These are phyloP conservation scores for Neomorphus geoffroyi DNA, from an alignment of 2,797 vertebrate genomes.

Conservation along the genomic window DNA sequence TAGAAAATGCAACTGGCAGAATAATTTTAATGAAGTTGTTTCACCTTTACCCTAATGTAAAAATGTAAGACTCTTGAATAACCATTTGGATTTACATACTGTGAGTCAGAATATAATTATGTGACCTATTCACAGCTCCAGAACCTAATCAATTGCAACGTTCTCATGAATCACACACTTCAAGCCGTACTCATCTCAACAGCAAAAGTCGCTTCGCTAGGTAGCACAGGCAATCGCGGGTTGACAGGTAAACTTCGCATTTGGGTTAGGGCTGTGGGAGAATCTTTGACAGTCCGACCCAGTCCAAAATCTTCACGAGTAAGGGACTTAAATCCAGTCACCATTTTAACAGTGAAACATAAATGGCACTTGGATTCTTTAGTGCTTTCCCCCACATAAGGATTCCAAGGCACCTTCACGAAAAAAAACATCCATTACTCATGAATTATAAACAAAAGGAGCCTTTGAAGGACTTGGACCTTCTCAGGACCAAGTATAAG, in stretches of 20 bases:
- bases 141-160: background rate
- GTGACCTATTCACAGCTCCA: background rate
- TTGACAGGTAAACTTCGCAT: background rate
- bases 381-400: background rate
- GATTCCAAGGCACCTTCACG: background rate
- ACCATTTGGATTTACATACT: slow-evolving; percentile 36
- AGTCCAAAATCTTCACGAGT: background rate
- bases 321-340: background rate
- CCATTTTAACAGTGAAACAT: background rate
- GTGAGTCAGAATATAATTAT: background rate
- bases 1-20: background rate
- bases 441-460: background rate
- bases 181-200: background rate
- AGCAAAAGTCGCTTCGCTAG: background rate
- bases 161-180: background rate
- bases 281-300: background rate
- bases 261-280: background rate
- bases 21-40: slow-evolving; percentile 32
- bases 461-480: background rate
- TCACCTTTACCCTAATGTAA: slow-evolving; percentile 42
- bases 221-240: background rate
- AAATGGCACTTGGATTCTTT: background rate
- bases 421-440: background rate
- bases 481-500: background rate
- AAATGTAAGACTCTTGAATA: slow-evolving; percentile 11